A percentile compares a stretch with the other conserved stretches of the same genome.
phyloP scores from a whole-genome alignment of 2,888 invertebrate species.

The Lasiommata megera region DNA sequence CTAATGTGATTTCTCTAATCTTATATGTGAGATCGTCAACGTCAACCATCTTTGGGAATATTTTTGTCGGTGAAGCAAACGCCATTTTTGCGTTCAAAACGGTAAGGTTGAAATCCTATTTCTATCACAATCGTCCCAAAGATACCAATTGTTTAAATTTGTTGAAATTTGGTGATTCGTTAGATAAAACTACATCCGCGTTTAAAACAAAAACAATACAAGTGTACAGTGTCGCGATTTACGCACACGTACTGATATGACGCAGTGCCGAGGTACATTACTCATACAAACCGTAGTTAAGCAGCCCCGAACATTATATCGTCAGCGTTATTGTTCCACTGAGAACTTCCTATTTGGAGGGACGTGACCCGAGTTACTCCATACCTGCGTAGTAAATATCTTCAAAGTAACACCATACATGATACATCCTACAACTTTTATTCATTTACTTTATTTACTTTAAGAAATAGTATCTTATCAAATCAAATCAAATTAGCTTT shows the following conservation, averaged over 20 bases:
- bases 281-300: constrained; percentile 9
- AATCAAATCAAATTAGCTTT: no score
- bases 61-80: no score
- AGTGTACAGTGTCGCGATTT: not conserved
- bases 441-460: no score
- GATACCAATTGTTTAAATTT: no score
- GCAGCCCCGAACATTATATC: constrained; percentile 2
- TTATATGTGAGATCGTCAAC: no score
- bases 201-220: not conserved
- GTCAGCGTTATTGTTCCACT: not conserved
- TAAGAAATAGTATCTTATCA: no score
- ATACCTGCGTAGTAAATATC: not conserved
- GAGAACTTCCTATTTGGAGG: constrained; percentile 9
- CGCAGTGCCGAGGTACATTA: constrained; percentile 8
- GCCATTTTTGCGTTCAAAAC: no score
- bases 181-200: not conserved
- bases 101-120: no score
- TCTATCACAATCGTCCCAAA: no score
- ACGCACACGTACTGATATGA: constrained; percentile 4
- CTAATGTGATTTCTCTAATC: no score
- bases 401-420: not conserved
- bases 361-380: not conserved
- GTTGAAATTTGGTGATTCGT: not conserved
- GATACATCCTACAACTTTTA: no score
- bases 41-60: no score